A percentile compares a stretch with the other conserved stretches of the same genome.
These are phyloP conservation scores for Sebastes baramenuke DNA, from an alignment of 2,797 vertebrate species.

Conservation along the genomic window DNA sequence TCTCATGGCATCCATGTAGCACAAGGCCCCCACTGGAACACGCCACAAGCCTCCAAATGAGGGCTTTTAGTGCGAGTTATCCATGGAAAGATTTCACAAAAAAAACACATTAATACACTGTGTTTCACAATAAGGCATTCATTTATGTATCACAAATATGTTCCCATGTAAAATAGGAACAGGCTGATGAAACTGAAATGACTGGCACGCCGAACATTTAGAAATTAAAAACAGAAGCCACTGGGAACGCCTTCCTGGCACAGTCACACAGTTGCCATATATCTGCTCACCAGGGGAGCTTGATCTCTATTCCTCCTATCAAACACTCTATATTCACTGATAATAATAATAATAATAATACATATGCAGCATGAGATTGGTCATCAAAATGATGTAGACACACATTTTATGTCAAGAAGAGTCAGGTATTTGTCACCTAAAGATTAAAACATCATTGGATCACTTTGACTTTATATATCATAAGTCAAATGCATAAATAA, in stretches of 20 bases:
- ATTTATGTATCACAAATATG: conserved; percentile 1
- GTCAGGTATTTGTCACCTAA: neutral
- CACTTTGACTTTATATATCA: neutral
- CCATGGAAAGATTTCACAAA: conserved; percentile 17
- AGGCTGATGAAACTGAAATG: conserved; percentile 20
- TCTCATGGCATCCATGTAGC: conserved; percentile 51
- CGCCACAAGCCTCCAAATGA: conserved; percentile 17
- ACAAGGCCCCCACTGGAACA: conserved; percentile 36
- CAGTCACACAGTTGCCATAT: conserved; percentile 34
- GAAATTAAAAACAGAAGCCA: conserved; percentile 49
- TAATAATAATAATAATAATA: conserved; percentile 5
- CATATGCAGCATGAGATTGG: neutral
- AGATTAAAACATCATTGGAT: neutral
- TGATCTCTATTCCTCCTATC: conserved; percentile 14
- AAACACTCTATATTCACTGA: conserved; percentile 3
- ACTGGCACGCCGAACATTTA: conserved; percentile 17
- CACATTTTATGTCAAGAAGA: no score
- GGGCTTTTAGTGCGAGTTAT: conserved; percentile 23
- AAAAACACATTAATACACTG: neutral
- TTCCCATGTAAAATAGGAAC: conserved; percentile 11
- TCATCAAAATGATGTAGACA: neutral
- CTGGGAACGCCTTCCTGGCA: conserved; percentile 44
- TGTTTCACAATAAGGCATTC: neutral
- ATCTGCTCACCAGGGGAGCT: conserved; percentile 30
- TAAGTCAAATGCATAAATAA: accelerated